A percentile compares a stretch with the other conserved stretches of the same genome.
phyloP scores from a whole-genome alignment of 2,113 vertebrate species.

The Etheostoma spectabile region DNA sequence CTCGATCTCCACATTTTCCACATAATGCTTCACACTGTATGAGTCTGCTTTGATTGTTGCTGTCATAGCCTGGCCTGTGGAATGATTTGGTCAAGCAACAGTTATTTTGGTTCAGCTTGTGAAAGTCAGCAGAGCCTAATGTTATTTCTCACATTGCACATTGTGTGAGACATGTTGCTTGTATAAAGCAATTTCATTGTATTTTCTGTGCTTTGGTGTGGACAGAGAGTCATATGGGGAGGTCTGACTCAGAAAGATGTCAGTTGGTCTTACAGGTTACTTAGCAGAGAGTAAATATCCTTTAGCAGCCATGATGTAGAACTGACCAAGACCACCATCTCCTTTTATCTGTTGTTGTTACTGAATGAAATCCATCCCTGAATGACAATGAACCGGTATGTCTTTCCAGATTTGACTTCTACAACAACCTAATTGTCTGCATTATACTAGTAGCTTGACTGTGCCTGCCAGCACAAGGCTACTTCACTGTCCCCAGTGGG shows the following conservation, averaged over 20 bases:
- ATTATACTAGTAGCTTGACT: background rate
- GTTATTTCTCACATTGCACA: constrained; percentile 36
- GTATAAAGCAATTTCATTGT: constrained; percentile 32
- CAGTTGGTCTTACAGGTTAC: background rate
- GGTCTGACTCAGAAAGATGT: background rate
- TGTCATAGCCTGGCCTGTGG: constrained; percentile 45
- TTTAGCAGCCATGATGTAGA: constrained; percentile 8
- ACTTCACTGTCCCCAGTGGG: background rate
- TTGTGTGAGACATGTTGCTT: constrained; percentile 18
- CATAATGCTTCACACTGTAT: constrained; percentile 37
- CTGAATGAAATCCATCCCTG: background rate
- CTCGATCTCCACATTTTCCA: constrained; percentile 61
- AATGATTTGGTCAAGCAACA: constrained; percentile 59
- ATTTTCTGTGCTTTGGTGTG: constrained; percentile 7
- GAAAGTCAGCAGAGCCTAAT: constrained; percentile 55
- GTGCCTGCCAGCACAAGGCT: background rate
- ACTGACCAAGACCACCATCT: background rate
- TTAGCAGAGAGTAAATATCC: constrained; percentile 9
- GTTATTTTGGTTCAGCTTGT: constrained; percentile 65
- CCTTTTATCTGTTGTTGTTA: background rate
- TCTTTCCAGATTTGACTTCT: background rate
- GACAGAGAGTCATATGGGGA: background rate
- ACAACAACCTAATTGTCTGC: background rate
- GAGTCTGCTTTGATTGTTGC: constrained; percentile 58
- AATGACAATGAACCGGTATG: background rate